Evolutionary conservation across 2,888 invertebrate species (phyloP), one percentile per base, ranked within the genome.

Genomic region (Pocota personata): DNA sequence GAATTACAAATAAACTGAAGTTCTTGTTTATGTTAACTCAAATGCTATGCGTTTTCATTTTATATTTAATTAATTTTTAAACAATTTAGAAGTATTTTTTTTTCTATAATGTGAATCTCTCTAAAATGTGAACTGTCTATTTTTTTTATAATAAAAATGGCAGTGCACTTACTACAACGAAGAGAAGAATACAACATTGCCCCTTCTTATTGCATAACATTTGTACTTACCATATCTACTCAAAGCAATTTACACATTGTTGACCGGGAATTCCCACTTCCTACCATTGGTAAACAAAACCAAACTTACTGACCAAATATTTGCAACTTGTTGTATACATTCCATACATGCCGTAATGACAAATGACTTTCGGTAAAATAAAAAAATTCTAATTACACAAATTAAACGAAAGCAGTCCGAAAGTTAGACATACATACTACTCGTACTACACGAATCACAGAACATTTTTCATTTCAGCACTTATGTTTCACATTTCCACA

Each of bases 291-390:
- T 14, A 16, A 27, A 67, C n/a, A 14, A 35, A 24, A 10, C 35
- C 12, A 40, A 1, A 40, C n/a, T n/a, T 57, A 8, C 52, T 52
- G 6, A 12, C 55, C 40, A 27, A 40, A 27, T 40, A 40, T 37
- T 52, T 37, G n/a, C 52, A 40, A 37, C 67, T 52, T 67, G 37
- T 67, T 67, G 67, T 67, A 16, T 14, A 19, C 27, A 37, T n/a
- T 19, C 40, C 24, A 27, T 12, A 19, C n/a, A 7, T 10, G 27
- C 16, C n/a, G 16, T 16, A 37, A 16, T 52, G 40, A 55, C 8
- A 67, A 67, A 67, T 40, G 52, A 46, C 40, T 40, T 55, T 19
- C 12, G n/a, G 6, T 52, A 16, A 16, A 40, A n/a, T n/a, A n/a
- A 46, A 43, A 40, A 24, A n/a, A 10, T 50, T 2, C 24, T 67